A percentile compares a stretch with the other conserved stretches of the same genome.
Evolutionary conservation across 1,140 invertebrate genomes (phyloP).

Genomic region (Acyrthosiphon pisum): DNA sequence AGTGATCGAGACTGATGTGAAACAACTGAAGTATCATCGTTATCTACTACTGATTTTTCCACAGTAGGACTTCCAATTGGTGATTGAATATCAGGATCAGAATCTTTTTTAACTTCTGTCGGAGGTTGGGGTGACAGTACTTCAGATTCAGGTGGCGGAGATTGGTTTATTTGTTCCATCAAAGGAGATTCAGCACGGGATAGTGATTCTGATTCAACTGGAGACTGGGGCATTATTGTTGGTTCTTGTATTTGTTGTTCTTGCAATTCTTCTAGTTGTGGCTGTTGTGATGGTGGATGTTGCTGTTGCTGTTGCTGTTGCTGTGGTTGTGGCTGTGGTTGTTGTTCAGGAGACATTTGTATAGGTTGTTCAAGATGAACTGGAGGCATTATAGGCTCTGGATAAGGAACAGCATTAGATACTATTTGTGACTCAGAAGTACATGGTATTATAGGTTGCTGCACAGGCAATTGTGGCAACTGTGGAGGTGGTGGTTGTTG

Average conservation of each 20-base stretch:
- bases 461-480: constrained; percentile 39
- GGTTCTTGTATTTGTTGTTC: constrained; percentile 4
- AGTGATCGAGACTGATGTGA: constrained; percentile 48
- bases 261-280: background rate
- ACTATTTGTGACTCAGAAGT: constrained; percentile 51
- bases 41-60: constrained; percentile 8
- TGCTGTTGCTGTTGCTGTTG: constrained; percentile 57
- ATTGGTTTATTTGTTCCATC: constrained; percentile 61
- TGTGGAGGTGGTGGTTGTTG: constrained; percentile 46
- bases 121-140: constrained; percentile 66
- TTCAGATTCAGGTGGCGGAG: constrained; percentile 70
- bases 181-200: constrained; percentile 31
- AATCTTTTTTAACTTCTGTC: background rate
- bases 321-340: background rate
- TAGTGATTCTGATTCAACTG: constrained; percentile 37
- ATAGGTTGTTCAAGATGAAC: constrained; percentile 51
- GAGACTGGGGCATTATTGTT: constrained; percentile 28
- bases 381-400: constrained; percentile 33
- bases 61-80: background rate
- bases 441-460: constrained; percentile 58
- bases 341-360: constrained; percentile 48
- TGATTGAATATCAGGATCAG: constrained; percentile 3
- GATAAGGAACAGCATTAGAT: constrained; percentile 47
- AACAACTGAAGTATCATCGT: constrained; percentile 29
- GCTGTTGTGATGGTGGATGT: constrained; percentile 18